Evolutionary conservation across 2,113 vertebrate species (phyloP).

Genomic region (Heteronetta atricapilla): DNA sequence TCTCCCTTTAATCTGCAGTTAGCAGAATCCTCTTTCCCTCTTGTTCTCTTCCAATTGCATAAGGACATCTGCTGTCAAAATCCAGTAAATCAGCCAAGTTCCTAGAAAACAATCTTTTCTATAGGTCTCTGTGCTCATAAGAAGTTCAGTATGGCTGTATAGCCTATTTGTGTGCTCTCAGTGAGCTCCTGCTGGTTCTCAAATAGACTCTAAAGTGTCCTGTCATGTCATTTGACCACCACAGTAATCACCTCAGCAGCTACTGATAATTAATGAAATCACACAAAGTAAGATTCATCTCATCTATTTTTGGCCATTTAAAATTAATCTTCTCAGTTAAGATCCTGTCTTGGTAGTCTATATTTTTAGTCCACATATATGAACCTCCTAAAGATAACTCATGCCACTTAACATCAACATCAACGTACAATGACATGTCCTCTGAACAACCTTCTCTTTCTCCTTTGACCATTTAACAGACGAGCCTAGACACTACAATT

Average conservation of each 20-base stretch:
- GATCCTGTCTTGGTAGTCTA: background rate
- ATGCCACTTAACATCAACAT: background rate
- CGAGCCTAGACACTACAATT: background rate
- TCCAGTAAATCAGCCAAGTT: slow-evolving; percentile 16
- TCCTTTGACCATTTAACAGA: background rate
- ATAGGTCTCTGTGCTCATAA: background rate
- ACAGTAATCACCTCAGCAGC: background rate
- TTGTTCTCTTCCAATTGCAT: slow-evolving; percentile 3
- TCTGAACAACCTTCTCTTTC: background rate
- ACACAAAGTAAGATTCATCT: background rate
- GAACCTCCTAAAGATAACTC: background rate
- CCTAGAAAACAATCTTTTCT: slow-evolving; percentile 30
- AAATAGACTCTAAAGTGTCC: slow-evolving; percentile 19
- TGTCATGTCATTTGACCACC: slow-evolving; percentile 12
- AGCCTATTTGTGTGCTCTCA: background rate
- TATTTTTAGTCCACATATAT: background rate
- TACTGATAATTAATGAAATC: slow-evolving; percentile 29
- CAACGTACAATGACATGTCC: background rate
- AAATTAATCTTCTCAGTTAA: background rate
- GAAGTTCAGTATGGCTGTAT: background rate
- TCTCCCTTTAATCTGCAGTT: slow-evolving; percentile 35
- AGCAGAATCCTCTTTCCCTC: slow-evolving; percentile 32
- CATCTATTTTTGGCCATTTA: background rate
- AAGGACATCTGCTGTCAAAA: slow-evolving; percentile 36
- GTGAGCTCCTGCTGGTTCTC: background rate